Evolutionary conservation across 2,888 invertebrate species (phyloP), one percentile per base, ranked within the genome.

Genomic region (Apotomis turbidana): DNA sequence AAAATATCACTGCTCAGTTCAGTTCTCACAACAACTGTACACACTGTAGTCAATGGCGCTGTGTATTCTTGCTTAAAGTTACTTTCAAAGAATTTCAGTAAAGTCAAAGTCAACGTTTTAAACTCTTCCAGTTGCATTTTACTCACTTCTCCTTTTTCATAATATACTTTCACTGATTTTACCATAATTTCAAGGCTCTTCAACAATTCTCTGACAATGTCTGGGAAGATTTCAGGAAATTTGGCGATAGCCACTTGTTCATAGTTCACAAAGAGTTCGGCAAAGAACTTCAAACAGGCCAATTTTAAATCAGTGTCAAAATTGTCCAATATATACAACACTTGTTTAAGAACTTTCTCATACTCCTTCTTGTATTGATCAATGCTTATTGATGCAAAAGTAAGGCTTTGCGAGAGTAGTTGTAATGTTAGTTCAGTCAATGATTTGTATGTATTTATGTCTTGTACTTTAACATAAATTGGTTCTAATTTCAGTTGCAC

Each of bases 221-320:
- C 62, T n/a, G 86, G 84, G 75, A 89, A 93, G 27, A 78, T 75
- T 27, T 78, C 74, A 38, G 79, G 74, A 74, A 90, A 90, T 66
- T 78, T 84, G 49, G 77, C 75, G 41, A 89, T 78, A 4, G 87
- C 81, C 61, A 81, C 77, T 77, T 84, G 76, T 73, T 87, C 82
- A 75, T 84, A 87, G 74, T 90, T 89, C n/a, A 41, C 76, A 9
- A 91, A 85, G 15, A 93, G 77, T 71, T 83, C 81, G 15, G 82
- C 75, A 75, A 90, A 93, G 78, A 93, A 93, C 52, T 80, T 84
- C 0, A 94, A 74, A 27, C 85, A 81, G 15, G 74, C 71, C 12
- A 90, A 76, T 79, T 94, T 94, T 27, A 93, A 70, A 78, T 91
- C 87, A n/a, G 86, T 76, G 79, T 86, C 87, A 73, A 83, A 91